Conservation (phyloP, 2,888 invertebrate genomes). For the Ypsolopha scabrella region DNA sequence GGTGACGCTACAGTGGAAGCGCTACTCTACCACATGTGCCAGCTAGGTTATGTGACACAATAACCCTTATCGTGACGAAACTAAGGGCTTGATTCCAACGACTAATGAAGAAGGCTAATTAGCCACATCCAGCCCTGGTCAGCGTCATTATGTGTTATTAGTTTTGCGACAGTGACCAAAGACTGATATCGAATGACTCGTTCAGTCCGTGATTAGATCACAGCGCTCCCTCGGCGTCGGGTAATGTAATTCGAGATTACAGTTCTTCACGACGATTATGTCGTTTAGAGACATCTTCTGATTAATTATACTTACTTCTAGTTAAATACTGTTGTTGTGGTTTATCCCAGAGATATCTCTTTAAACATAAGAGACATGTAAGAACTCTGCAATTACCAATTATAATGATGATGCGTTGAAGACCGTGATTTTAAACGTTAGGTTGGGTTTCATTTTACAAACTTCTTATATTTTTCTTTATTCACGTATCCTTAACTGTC, state of each 20-base stretch:
- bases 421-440: too few relatives aligned
- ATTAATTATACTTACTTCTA: background rate
- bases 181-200: constrained; percentile 69
- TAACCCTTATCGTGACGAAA: background rate
- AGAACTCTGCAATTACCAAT: too few relatives aligned
- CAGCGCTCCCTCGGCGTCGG: constrained; percentile 7
- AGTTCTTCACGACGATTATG: background rate
- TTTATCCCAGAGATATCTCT: too few relatives aligned
- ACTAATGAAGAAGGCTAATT: background rate
- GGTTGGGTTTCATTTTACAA: background rate
- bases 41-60: background rate
- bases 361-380: too few relatives aligned
- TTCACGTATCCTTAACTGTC: background rate
- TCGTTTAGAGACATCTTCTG: background rate
- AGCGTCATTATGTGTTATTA: constrained; percentile 66
- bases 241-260: constrained; percentile 5
- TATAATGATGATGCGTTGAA: too few relatives aligned
- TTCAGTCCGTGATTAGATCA: constrained; percentile 50
- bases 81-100: background rate
- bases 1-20: background rate
- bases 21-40: background rate
- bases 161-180: constrained; percentile 70
- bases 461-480: background rate
- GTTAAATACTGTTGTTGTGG: too few relatives aligned
- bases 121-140: constrained; percentile 10